Base-by-base conservation (phyloP, 2,888 invertebrate species). In the Andrena camellia region DNA sequence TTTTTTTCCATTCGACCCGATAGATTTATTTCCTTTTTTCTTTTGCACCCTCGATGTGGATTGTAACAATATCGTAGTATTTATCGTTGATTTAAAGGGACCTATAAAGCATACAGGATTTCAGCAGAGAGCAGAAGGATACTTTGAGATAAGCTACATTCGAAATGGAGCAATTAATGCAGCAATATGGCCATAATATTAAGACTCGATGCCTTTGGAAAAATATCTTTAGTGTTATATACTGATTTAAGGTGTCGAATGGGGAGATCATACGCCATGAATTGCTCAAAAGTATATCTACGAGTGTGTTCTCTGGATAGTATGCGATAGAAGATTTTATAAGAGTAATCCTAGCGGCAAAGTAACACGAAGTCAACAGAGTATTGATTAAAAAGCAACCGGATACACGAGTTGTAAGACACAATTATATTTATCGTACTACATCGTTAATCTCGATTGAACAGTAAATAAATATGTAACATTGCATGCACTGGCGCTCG, bases 401-500 rank as follows among this genome's bases (percentile, higher is more conserved):
- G 23, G 23, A 23, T 23, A 23, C 20, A 23, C 57, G 23, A 10
- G 57, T 57, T 57, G 57, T 57, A 57, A 57, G 57, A 13, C 10
- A 57, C 20, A 57, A 57, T 52, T 52, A n/a, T 52, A 20, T 52
- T 52, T 20, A 52, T 52, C 20, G n/a, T 52, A 52, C 20, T 20
- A 20, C n/a, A 20, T 20, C n/a, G 20, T 8, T 52, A 20, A 52
- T 20, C 20, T 20, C 52, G 10, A 23, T 57, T 23, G 23, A 13
- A 57, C 5, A 42, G 42, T 42, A 57, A 57, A 23, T 20, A 57
- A 10, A 57, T 8, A 20, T 1, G 29, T 69, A 73, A 17, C 13
- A 33, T 59, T 17, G 23, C 74, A 74, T 76, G 66, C 74, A 59
- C n/a, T 35, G 17, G 54, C 52, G 52, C 8, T 64, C 57, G 31